These are phyloP conservation scores for Girardinus metallicus DNA, from an alignment of 2,797 vertebrate species.

Conservation along the genomic window DNA sequence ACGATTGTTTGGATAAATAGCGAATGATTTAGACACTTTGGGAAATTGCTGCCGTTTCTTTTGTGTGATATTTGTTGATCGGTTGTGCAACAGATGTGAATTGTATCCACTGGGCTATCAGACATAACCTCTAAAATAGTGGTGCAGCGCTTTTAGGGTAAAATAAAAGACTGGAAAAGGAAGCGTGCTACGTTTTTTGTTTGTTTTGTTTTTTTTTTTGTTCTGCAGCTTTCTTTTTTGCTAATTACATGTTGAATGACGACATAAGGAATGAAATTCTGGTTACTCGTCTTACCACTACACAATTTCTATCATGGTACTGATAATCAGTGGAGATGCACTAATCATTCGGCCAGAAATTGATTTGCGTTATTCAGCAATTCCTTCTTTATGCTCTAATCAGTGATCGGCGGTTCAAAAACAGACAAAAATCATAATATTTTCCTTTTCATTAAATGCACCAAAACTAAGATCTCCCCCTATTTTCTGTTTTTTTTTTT, in stretches of 20 bases:
- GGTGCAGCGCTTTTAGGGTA: slow-evolving; percentile 4
- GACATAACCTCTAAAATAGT: slow-evolving; percentile 4
- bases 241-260: background rate
- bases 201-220: background rate
- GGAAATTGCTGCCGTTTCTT: slow-evolving; percentile 19
- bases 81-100: slow-evolving; percentile 20
- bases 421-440: background rate
- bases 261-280: background rate
- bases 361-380: background rate
- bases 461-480: background rate
- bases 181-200: background rate
- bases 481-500: background rate
- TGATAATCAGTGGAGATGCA: background rate
- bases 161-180: background rate
- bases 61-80: slow-evolving; percentile 25
- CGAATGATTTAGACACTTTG: slow-evolving; percentile 7
- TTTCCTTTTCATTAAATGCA: background rate
- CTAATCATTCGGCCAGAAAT: background rate
- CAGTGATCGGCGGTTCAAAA: background rate
- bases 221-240: background rate
- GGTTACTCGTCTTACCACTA: background rate
- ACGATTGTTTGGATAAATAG: background rate
- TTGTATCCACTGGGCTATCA: slow-evolving; percentile 16
- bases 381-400: background rate
- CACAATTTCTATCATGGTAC: background rate